Base-by-base conservation (phyloP, 2,888 invertebrate species). In the Lasioglossum figueresi region DNA sequence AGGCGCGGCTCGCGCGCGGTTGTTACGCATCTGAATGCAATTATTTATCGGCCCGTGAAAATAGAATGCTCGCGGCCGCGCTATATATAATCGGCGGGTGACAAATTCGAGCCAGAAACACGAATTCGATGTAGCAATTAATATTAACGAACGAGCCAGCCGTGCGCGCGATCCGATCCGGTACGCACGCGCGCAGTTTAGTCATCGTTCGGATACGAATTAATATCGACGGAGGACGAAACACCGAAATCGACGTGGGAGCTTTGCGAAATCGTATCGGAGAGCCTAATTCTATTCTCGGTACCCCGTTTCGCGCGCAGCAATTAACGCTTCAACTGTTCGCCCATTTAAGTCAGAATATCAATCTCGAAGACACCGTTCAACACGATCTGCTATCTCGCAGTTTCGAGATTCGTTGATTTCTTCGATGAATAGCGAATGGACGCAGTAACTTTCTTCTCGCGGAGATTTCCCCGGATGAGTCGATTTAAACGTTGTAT, bases 21-120 rank as follows among this genome's bases (percentile, higher is more conserved):
- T 75, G 79, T 77, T 82, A 80, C 80, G 85, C 77, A 75, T 71
- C 77, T 27, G 71, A 82, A 82, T 79, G 76, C 76, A 77, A 86
- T 85, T 86, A 85, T 86, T 86, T 85, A 86, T 82, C 82, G 86
- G 31, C 56, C 43, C 68, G 75, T 78, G 80, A 82, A 86, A 86
- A 86, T 86, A 86, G 86, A 85, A 82, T 78, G 76, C 56, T 71
- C 73, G 81, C 76, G 78, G 81, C 73, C 78, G 37, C 4, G 56
- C 73, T 75, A 79, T 82, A 79, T 74, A 79, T 85, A 82, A 85
- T 66, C 70, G 71, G 74, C 76, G 52, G 78, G 56, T 79, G 85
- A 81, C 78, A 79, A 79, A 81, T 84, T 72, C 79, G 79, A 84
- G 81, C 81, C 81, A 86, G 78, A 68, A 79, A 78, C 78, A 75